Evolutionary conservation across 1,140 invertebrate genomes (phyloP).

Genomic region (Bombus pascuorum): DNA sequence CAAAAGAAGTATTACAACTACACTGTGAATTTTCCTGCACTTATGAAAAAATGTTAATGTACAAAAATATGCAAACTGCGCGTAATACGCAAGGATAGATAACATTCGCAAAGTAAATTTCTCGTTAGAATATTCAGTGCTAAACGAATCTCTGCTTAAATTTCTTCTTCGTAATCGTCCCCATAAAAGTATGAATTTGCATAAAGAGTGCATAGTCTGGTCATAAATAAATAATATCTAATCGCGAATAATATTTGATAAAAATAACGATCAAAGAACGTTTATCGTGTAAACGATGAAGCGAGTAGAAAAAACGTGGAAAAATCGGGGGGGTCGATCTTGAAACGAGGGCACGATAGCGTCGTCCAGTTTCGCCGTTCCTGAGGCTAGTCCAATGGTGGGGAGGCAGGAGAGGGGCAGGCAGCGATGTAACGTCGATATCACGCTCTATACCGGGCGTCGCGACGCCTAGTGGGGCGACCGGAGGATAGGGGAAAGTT

Average conservation of each 20-base stretch:
- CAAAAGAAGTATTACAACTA: neutral
- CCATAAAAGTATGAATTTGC: neutral
- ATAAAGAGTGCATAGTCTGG: no score
- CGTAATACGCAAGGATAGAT: neutral
- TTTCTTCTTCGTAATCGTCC: neutral
- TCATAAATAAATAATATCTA: no score
- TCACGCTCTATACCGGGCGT: constrained; percentile 80
- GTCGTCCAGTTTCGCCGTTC: constrained; percentile 47
- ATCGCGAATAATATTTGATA: no score
- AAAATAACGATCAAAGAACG: neutral
- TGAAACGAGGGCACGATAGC: constrained; percentile 1
- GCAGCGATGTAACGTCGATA: constrained; percentile 82
- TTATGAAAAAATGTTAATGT: no score
- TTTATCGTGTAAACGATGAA: neutral
- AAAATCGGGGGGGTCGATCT: neutral
- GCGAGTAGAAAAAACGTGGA: neutral
- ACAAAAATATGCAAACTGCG: no score
- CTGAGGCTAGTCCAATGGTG: constrained; percentile 45
- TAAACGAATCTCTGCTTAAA: no score
- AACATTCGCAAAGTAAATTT: neutral
- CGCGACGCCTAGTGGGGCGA: constrained; percentile 73
- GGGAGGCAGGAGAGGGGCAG: constrained; percentile 27
- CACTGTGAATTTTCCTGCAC: neutral
- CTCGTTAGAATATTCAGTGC: neutral
- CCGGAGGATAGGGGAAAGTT: constrained; percentile 75